These are phyloP conservation scores for Potamilus streckersoni DNA, from an alignment of 1,140 invertebrate species.

Conservation along the genomic window DNA sequence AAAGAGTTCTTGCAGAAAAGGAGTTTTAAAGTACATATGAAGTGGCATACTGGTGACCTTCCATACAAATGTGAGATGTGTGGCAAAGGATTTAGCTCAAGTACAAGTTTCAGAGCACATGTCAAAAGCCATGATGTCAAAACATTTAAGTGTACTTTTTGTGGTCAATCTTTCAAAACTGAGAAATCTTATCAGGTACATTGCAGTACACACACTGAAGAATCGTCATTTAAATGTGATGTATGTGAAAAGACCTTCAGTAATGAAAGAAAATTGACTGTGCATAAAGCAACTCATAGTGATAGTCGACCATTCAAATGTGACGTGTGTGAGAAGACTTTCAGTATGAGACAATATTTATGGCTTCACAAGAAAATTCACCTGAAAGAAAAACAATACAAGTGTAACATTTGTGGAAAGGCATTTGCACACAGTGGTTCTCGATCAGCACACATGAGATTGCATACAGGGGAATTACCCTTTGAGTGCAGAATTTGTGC, in stretches of 20 bases:
- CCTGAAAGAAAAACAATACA: neutral
- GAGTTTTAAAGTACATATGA: neutral
- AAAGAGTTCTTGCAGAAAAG: neutral
- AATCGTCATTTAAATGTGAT: neutral
- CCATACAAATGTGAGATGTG: conserved; percentile 4
- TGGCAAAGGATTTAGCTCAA: neutral
- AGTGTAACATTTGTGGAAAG: neutral
- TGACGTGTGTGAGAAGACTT: neutral
- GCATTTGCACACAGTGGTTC: neutral
- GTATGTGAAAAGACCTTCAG: neutral
- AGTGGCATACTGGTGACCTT: neutral
- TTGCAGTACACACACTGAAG: neutral
- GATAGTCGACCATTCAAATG: conserved; percentile 1
- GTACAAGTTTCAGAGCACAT: neutral
- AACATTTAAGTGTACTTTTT: neutral
- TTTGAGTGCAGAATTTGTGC: neutral
- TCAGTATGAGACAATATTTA: neutral
- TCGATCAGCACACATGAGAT: neutral
- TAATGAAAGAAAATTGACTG: neutral
- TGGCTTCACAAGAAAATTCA: neutral
- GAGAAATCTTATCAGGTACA: neutral
- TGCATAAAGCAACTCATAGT: neutral
- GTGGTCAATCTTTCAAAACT: neutral
- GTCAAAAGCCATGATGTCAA: neutral
- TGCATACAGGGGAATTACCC: neutral